A percentile compares a stretch with the other conserved stretches of the same genome.
Evolutionary conservation across 2,888 invertebrate species (phyloP).

Genomic region (Tetropium fuscum): DNA sequence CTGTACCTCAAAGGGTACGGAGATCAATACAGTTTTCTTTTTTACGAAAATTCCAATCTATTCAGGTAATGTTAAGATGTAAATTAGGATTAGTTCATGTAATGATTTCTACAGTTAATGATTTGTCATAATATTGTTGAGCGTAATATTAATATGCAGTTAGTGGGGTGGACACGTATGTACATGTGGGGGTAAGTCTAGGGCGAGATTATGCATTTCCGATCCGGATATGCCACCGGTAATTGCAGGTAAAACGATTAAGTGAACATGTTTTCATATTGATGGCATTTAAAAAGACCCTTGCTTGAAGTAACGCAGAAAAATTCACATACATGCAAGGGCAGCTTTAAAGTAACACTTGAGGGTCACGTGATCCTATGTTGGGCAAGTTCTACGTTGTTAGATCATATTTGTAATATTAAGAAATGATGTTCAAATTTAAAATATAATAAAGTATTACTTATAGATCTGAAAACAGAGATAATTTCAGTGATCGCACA

Average conservation of each 20-base stretch:
- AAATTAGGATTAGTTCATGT: conserved; percentile 41
- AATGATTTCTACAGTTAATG: conserved; percentile 43
- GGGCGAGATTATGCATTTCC: conserved; percentile 62
- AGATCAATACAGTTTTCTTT: too few species aligned
- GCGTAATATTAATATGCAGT: conserved; percentile 55
- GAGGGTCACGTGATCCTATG: too few species aligned
- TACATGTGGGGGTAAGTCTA: conserved; percentile 43
- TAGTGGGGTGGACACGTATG: conserved; percentile 44
- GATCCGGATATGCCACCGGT: conserved; percentile 64
- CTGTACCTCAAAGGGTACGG: too few species aligned
- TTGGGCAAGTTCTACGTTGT: too few species aligned
- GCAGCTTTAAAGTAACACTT: too few species aligned
- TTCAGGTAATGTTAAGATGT: too few species aligned
- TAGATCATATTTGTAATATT: background rate
- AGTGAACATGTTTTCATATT: conserved; percentile 49
- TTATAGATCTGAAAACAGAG: too few species aligned
- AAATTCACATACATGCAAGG: too few species aligned
- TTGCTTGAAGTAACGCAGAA: too few species aligned
- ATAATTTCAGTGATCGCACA: too few species aligned
- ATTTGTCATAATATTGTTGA: conserved; percentile 51
- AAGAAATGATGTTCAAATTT: background rate
- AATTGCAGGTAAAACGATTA: conserved; percentile 65
- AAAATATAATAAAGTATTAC: background rate
- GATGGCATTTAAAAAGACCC: too few species aligned
- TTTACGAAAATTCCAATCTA: too few species aligned